Conservation (phyloP, 2,113 vertebrate genomes). For the Pardalotus punctatus region DNA sequence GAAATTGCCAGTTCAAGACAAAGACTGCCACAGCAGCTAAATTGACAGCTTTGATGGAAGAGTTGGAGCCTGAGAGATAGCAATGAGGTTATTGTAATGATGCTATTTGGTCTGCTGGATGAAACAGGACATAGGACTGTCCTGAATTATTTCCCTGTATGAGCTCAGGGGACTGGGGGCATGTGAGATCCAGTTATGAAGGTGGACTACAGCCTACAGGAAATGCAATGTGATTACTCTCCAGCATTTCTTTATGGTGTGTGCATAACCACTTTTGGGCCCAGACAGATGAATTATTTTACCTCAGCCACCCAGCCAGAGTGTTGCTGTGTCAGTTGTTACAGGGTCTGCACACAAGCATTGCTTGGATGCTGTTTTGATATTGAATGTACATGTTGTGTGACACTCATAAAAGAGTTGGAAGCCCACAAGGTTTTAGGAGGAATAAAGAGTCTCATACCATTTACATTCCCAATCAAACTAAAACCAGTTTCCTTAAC, state of each 20-base stretch:
- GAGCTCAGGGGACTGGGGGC: rapidly evolving
- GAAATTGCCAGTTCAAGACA: background rate
- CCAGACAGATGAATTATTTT: background rate
- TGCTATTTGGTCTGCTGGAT: background rate
- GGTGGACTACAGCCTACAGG: background rate
- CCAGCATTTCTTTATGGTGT: background rate
- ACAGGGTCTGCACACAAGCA: background rate
- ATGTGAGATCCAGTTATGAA: background rate
- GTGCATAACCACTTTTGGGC: background rate
- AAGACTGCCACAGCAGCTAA: background rate
- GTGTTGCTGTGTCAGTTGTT: background rate
- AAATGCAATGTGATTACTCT: background rate
- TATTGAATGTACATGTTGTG: background rate
- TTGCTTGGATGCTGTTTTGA: background rate
- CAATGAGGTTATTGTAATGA: background rate
- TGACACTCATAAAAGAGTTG: background rate
- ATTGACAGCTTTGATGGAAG: background rate
- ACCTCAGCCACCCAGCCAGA: background rate
- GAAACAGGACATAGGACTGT: background rate
- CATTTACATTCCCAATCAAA: background rate
- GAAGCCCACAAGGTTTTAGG: background rate
- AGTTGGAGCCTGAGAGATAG: background rate
- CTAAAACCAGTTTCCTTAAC: background rate
- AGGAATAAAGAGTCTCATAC: background rate
- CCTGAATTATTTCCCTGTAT: background rate